phyloP scores from a whole-genome alignment of 2,113 vertebrate genomes.

The Callipepla californica region DNA sequence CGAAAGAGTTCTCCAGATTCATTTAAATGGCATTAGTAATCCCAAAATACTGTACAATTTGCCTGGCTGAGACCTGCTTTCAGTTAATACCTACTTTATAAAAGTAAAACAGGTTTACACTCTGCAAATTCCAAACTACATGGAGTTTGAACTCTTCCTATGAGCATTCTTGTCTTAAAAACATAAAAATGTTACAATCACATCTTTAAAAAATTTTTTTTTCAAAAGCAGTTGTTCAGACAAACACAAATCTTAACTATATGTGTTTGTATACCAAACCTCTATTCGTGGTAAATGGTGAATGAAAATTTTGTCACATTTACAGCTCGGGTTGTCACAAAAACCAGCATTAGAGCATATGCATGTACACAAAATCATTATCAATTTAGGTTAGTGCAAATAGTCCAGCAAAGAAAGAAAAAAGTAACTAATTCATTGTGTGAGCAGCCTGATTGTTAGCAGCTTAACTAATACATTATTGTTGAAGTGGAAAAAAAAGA shows the following conservation, averaged over 20 bases:
- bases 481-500: slow-evolving; percentile 64
- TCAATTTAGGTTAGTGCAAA: slow-evolving; percentile 72
- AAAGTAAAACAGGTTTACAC: not conserved
- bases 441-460: slow-evolving; percentile 73
- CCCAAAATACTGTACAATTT: not conserved
- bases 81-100: not conserved
- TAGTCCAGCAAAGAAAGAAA: slow-evolving; percentile 66
- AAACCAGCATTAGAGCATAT: slow-evolving; percentile 70
- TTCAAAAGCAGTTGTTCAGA: not conserved
- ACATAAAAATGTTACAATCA: not conserved
- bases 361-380: not conserved
- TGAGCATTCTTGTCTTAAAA: not conserved
- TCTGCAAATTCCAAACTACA: not conserved
- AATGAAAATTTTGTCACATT: slow-evolving; percentile 61
- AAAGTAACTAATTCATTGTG: slow-evolving; percentile 62
- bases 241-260: not conserved
- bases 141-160: not conserved
- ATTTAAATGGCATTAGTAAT: not conserved
- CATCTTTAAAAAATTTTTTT: not conserved
- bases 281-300: slow-evolving; percentile 48
- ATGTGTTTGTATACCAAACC: not conserved
- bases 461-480: slow-evolving; percentile 76
- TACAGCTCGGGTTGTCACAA: slow-evolving; percentile 52
- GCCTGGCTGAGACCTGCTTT: not conserved
- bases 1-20: not conserved